Conservation (phyloP, 2,797 vertebrate species). For the Alauda arvensis region DNA sequence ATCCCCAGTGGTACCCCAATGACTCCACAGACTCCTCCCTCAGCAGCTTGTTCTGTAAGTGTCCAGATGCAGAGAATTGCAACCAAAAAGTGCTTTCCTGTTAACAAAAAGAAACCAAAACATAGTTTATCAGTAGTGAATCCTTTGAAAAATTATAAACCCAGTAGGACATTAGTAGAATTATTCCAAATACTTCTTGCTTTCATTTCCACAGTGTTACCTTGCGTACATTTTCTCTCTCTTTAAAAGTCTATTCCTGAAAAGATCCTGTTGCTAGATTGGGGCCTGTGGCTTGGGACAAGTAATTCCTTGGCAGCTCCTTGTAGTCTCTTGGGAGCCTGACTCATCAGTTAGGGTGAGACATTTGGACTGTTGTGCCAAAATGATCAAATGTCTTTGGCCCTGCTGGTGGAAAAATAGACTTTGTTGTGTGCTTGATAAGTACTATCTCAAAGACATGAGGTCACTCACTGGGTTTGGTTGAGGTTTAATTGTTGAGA, state of each 20-base stretch:
- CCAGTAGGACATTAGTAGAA: neutral
- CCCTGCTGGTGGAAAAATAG: neutral
- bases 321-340: constrained; percentile 8
- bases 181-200: neutral
- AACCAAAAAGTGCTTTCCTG: neutral
- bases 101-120: neutral
- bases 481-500: neutral
- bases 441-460: neutral
- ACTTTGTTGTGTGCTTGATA: neutral
- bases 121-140: neutral
- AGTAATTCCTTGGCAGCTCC: neutral
- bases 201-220: neutral
- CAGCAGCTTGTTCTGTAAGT: constrained; percentile 94
- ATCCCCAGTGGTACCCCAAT: constrained; percentile 97
- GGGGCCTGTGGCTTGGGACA: neutral
- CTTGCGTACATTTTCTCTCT: neutral
- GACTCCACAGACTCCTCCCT: constrained; percentile 94
- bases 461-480: neutral
- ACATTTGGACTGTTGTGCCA: neutral
- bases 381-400: neutral
- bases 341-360: constrained; percentile 13
- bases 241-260: constrained; percentile 1
- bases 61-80: neutral
- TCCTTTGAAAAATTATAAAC: neutral
- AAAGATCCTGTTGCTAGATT: neutral